Evolutionary conservation across 2,797 vertebrate genomes (phyloP).

Genomic region (Pogonophryne albipinna): DNA sequence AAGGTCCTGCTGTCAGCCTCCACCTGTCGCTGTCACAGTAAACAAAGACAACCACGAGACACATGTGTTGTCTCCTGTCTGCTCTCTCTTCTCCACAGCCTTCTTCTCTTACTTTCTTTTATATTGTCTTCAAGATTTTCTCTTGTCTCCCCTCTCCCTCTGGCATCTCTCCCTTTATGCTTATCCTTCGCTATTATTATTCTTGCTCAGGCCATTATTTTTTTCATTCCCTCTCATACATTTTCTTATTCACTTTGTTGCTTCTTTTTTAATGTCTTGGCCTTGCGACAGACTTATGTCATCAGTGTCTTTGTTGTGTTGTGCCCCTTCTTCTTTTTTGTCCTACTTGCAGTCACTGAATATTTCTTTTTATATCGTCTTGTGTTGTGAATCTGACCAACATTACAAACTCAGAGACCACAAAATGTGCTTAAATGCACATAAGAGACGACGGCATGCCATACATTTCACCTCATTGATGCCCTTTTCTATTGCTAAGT

Average conservation of each 20-base stretch:
- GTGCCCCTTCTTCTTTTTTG: not conserved
- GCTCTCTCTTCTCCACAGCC: slow-evolving; percentile 41
- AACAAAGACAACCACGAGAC: slow-evolving; percentile 80
- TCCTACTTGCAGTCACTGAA: slow-evolving; percentile 9
- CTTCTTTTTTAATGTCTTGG: slow-evolving; percentile 17
- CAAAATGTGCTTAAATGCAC: slow-evolving; percentile 21
- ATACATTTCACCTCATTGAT: slow-evolving; percentile 25
- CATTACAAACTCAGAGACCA: slow-evolving; percentile 16
- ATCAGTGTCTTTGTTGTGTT: slow-evolving; percentile 3
- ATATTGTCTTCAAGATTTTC: slow-evolving; percentile 49
- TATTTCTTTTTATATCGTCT: slow-evolving; percentile 17
- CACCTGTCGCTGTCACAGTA: slow-evolving; percentile 82
- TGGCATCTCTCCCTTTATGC: slow-evolving; percentile 19
- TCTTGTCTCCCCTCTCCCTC: not conserved
- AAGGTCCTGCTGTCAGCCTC: slow-evolving; percentile 83
- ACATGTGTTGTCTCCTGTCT: slow-evolving; percentile 59
- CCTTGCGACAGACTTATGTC: slow-evolving; percentile 5
- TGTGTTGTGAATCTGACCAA: slow-evolving; percentile 22
- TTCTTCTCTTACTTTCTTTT: slow-evolving; percentile 51
- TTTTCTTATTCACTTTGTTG: slow-evolving; percentile 5
- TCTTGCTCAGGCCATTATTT: slow-evolving; percentile 6
- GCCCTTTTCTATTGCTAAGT: slow-evolving; percentile 43
- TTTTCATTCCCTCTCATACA: slow-evolving; percentile 21
- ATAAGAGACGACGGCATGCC: slow-evolving; percentile 1
- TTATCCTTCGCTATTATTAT: slow-evolving; percentile 13